phyloP scores from a whole-genome alignment of 2,113 vertebrate genomes.

The Austrofundulus limnaeus region DNA sequence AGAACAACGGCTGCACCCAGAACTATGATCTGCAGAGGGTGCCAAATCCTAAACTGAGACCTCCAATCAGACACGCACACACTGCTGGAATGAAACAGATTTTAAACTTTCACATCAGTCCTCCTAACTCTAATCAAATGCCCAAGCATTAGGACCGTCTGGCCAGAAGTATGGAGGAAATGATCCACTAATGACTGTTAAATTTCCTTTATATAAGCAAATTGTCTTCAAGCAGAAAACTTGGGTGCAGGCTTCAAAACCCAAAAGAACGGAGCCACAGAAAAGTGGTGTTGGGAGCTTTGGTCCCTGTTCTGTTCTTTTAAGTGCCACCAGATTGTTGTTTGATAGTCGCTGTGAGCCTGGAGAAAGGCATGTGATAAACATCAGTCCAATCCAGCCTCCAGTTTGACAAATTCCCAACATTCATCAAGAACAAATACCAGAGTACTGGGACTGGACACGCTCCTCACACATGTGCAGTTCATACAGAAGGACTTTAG shows the following conservation, averaged over 20 bases:
- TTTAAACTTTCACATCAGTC: conserved; percentile 16
- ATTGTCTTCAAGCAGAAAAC: conserved; percentile 17
- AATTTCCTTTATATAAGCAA: conserved; percentile 14
- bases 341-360: conserved; percentile 1
- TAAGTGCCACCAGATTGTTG: conserved; percentile 25
- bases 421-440: conserved; percentile 19
- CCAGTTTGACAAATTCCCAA: conserved; percentile 30
- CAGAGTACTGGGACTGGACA: conserved; percentile 24
- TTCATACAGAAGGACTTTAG: neutral
- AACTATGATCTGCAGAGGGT: conserved; percentile 41
- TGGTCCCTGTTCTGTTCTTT: conserved; percentile 13
- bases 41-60: conserved; percentile 23
- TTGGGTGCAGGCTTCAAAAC: conserved; percentile 2
- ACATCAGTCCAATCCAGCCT: conserved; percentile 28
- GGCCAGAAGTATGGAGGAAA: conserved; percentile 7
- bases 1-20: neutral
- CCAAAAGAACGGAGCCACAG: neutral
- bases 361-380: conserved; percentile 36
- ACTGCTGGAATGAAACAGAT: conserved; percentile 15
- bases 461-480: conserved; percentile 24
- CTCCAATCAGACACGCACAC: neutral
- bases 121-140: conserved; percentile 18
- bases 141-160: conserved; percentile 32
- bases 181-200: conserved; percentile 27
- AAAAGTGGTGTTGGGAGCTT: neutral